Evolutionary conservation across 2,888 invertebrate species (phyloP).

Genomic region (Lochmaea capreae): DNA sequence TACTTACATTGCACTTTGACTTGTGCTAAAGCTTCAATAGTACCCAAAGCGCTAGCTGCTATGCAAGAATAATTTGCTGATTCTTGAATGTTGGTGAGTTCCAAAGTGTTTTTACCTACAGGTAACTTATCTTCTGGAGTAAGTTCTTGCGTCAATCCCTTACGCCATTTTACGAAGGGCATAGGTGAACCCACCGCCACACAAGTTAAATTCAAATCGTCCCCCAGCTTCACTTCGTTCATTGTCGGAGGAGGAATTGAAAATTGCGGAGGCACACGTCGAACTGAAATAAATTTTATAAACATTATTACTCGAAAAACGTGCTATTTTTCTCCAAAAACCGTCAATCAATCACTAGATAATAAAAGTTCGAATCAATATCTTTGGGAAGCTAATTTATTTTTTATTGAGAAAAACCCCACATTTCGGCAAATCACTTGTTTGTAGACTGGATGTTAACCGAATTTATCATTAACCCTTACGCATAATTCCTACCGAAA

Average conservation of each 20-base stretch:
- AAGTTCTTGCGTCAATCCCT: slow-evolving; percentile 85
- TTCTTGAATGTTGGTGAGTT: slow-evolving; percentile 87
- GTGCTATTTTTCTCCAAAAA: too few relatives aligned
- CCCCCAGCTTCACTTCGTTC: slow-evolving; percentile 92
- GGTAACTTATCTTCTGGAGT: slow-evolving; percentile 90
- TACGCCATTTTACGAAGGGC: slow-evolving; percentile 96
- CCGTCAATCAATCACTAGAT: not conserved
- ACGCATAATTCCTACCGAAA: not conserved
- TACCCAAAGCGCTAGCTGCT: slow-evolving; percentile 93
- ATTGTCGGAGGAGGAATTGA: slow-evolving; percentile 88
- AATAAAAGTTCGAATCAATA: not conserved
- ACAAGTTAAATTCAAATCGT: slow-evolving; percentile 92
- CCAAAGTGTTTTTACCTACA: slow-evolving; percentile 87
- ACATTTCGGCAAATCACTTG: not conserved
- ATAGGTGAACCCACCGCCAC: slow-evolving; percentile 98
- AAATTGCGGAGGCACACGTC: slow-evolving; percentile 95
- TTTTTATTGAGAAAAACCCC: not conserved
- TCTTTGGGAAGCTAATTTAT: not conserved
- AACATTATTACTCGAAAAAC: not conserved
- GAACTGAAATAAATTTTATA: slow-evolving; percentile 72
- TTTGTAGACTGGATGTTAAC: not conserved
- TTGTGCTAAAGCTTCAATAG: slow-evolving; percentile 87
- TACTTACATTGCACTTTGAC: slow-evolving; percentile 96
- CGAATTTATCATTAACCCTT: not conserved
- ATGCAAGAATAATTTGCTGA: slow-evolving; percentile 98